These are phyloP conservation scores for Nilaparvata lugens DNA, from an alignment of 1,140 invertebrate species.

Conservation along the genomic window DNA sequence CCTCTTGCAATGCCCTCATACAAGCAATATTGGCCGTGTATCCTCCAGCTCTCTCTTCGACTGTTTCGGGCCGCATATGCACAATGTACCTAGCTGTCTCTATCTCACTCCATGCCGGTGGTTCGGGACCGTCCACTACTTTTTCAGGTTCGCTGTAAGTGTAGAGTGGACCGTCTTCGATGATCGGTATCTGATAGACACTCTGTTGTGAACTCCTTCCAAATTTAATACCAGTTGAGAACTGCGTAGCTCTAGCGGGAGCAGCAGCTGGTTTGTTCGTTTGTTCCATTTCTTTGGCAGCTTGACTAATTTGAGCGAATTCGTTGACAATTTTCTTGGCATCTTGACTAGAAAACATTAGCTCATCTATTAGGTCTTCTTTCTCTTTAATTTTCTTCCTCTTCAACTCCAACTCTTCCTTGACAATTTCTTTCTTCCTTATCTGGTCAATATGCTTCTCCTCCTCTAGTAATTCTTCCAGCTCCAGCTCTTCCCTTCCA, in stretches of 20 bases:
- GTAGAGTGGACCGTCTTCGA: constrained; percentile 66
- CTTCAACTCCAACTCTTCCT: constrained; percentile 64
- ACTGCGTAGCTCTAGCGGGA: constrained; percentile 50
- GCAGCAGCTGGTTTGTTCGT: constrained; percentile 25
- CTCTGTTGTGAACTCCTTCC: constrained; percentile 38
- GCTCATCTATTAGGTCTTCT: constrained; percentile 84
- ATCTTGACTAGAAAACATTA: constrained; percentile 85
- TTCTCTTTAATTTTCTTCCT: constrained; percentile 75
- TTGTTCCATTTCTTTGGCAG: constrained; percentile 50
- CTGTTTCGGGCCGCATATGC: constrained; percentile 62
- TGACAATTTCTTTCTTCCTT: constrained; percentile 27
- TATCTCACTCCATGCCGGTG: constrained; percentile 56
- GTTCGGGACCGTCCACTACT: constrained; percentile 58
- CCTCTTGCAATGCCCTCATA: constrained; percentile 80
- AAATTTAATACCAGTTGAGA: constrained; percentile 75
- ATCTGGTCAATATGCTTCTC: constrained; percentile 40
- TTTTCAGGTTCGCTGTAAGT: constrained; percentile 51
- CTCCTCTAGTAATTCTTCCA: constrained; percentile 77
- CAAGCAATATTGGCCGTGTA: constrained; percentile 75
- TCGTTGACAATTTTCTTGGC: constrained; percentile 79
- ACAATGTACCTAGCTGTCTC: constrained; percentile 57
- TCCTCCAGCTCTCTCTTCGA: constrained; percentile 77
- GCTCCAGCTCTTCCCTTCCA: constrained; percentile 57
- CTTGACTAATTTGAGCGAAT: constrained; percentile 58
- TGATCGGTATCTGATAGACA: constrained; percentile 44